Evolutionary conservation across 1,140 invertebrate genomes (phyloP).

Genomic region (Ericerus pela): DNA sequence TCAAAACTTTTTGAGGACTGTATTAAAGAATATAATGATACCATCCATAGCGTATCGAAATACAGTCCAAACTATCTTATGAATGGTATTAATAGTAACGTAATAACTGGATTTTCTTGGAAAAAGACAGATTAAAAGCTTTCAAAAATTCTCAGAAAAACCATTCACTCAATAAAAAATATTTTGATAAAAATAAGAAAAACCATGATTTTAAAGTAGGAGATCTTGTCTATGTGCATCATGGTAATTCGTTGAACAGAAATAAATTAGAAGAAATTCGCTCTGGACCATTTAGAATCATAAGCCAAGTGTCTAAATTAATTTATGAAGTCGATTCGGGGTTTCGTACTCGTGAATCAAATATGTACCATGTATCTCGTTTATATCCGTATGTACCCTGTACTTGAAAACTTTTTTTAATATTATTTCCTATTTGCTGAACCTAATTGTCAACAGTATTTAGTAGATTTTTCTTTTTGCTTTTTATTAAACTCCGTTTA

Average conservation of each 20-base stretch:
- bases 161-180: slow-evolving; percentile 1
- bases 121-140: slow-evolving; percentile 3
- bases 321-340: neutral
- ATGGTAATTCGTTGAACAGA: neutral
- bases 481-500: no score
- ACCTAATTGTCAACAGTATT: no score
- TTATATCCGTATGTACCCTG: no score
- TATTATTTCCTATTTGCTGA: no score
- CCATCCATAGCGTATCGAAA: slow-evolving; percentile 26
- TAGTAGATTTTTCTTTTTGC: no score
- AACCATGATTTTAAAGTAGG: neutral
- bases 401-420: no score
- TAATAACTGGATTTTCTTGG: no score
- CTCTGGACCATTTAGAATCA: neutral
- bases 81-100: slow-evolving; percentile 22
- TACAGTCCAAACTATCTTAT: slow-evolving; percentile 28
- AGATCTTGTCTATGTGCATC: neutral
- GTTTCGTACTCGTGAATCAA: neutral
- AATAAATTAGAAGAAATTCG: slow-evolving; percentile 1
- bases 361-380: neutral
- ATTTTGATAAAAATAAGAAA: neutral
- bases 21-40: slow-evolving; percentile 29
- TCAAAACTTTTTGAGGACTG: slow-evolving; percentile 29
- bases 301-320: neutral
- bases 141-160: neutral